Conservation (phyloP, 2,888 invertebrate genomes). For the Leucophenga montana region DNA sequence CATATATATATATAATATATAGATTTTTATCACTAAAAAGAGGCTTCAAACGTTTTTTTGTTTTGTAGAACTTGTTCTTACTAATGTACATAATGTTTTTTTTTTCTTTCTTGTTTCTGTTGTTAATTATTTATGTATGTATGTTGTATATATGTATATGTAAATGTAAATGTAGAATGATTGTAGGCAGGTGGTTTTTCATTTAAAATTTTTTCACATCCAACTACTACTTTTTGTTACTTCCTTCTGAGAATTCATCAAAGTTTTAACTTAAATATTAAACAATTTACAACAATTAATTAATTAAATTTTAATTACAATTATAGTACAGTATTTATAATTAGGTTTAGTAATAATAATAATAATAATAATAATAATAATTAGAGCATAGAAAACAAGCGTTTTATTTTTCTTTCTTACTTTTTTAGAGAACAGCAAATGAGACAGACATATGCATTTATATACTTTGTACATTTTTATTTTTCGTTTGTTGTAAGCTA, state of each 20-base stretch:
- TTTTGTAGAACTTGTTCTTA: constrained; percentile 24
- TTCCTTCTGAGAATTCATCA: not conserved
- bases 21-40: constrained; percentile 29
- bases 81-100: constrained; percentile 17
- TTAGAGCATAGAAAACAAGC: not conserved
- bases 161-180: constrained; percentile 48
- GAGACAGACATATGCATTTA: not conserved
- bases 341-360: not conserved
- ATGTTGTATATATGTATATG: not conserved
- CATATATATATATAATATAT: not conserved
- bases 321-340: not conserved
- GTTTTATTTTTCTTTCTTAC: too few relatives aligned
- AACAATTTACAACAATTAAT: constrained; percentile 15
- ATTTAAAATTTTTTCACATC: constrained; percentile 20
- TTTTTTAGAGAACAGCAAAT: constrained; percentile 21
- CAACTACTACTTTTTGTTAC: not conserved
- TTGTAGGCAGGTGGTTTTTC: constrained; percentile 67
- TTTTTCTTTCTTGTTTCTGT: too few relatives aligned
- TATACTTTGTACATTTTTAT: not conserved
- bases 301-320: constrained; percentile 14
- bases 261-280: not conserved
- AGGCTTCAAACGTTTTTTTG: constrained; percentile 38
- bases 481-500: too few relatives aligned
- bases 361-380: too few relatives aligned
- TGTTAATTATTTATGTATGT: constrained; percentile 32